phyloP scores from a whole-genome alignment of 2,888 invertebrate species.

The Phalera bucephala region DNA sequence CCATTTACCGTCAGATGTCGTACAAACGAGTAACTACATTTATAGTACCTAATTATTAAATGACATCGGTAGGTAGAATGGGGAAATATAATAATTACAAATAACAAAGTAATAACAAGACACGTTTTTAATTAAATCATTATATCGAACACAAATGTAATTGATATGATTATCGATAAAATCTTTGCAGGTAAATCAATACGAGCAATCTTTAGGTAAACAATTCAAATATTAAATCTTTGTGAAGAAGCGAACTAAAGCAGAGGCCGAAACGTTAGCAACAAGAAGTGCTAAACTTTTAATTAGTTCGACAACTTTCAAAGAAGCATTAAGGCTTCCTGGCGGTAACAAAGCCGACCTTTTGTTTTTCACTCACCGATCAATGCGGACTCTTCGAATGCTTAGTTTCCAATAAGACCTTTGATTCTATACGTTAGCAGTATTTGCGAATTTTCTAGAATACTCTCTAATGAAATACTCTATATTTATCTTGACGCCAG shows the following conservation, averaged over 20 bases:
- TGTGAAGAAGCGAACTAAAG: constrained; percentile 36
- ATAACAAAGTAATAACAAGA: no score
- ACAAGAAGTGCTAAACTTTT: constrained; percentile 75
- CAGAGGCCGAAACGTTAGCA: constrained; percentile 48
- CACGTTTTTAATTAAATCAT: no score
- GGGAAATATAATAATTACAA: neutral
- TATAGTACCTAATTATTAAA: constrained; percentile 15
- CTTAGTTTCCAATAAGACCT: constrained; percentile 14
- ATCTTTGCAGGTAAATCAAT: no score
- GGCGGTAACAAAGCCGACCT: constrained; percentile 38
- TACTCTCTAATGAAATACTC: no score
- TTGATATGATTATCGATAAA: no score
- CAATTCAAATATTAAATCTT: no score
- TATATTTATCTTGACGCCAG: no score
- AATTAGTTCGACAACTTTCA: constrained; percentile 69
- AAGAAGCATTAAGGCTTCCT: constrained; percentile 64
- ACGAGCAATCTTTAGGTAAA: no score
- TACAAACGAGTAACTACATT: constrained; percentile 12
- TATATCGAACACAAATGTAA: no score
- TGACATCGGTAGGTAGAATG: constrained; percentile 6
- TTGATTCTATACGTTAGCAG: neutral
- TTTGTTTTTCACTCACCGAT: constrained; percentile 48
- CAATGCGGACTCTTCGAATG: constrained; percentile 19
- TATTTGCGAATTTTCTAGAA: no score
- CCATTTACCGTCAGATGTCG: constrained; percentile 13